Evolutionary conservation across 2,888 invertebrate species (phyloP).

Genomic region (Dynastes grantii): DNA sequence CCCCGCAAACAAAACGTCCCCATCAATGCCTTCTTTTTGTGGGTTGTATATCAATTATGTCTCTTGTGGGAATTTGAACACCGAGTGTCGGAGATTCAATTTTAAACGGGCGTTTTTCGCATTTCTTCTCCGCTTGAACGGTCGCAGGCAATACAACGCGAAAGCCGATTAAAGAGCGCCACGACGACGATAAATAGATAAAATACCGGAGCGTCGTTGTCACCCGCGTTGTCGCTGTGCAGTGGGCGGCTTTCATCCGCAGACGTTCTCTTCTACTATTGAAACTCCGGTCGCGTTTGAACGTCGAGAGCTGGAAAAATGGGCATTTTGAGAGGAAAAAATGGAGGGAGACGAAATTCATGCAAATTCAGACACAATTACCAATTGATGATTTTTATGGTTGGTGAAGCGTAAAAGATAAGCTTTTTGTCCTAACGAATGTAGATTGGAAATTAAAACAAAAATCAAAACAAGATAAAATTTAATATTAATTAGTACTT

Average conservation of each 20-base stretch:
- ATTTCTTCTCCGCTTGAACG: conserved; percentile 29
- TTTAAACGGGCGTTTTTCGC: conserved; percentile 28
- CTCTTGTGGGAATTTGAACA: conserved; percentile 20
- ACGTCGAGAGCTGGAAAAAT: conserved; percentile 7
- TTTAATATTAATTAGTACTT: no score
- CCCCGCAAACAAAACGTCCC: conserved; percentile 10
- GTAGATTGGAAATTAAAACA: not conserved
- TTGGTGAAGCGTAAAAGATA: conserved; percentile 10
- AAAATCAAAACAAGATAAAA: not conserved
- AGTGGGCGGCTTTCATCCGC: conserved; percentile 12
- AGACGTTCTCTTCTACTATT: conserved; percentile 7
- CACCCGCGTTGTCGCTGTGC: conserved; percentile 7
- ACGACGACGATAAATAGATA: conserved; percentile 37
- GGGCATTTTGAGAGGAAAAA: not conserved
- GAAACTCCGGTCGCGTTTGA: not conserved
- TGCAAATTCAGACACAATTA: conserved; percentile 17
- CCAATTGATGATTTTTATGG: conserved; percentile 22
- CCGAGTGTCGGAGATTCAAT: conserved; percentile 19
- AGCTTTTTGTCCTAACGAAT: not conserved
- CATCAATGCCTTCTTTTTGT: conserved; percentile 20
- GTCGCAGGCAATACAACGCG: conserved; percentile 25
- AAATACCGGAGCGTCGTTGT: conserved; percentile 31
- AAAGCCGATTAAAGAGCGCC: conserved; percentile 38
- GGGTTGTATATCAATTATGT: conserved; percentile 31
- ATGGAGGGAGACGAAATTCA: conserved; percentile 3